These are phyloP conservation scores for Nebria ingens DNA, from an alignment of 1,140 invertebrate species.

Conservation along the genomic window DNA sequence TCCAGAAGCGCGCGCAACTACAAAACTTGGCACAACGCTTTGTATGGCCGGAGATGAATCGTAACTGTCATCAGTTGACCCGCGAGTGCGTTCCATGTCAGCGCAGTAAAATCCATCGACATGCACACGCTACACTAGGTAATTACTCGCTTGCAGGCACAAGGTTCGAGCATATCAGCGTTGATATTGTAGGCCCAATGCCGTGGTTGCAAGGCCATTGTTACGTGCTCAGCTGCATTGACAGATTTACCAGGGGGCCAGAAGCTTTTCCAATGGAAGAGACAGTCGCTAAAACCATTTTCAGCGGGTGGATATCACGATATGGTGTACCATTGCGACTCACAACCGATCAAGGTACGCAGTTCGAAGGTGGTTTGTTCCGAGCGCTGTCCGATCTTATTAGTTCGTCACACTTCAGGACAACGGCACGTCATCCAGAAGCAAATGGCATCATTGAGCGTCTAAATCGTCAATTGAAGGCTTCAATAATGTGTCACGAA, in stretches of 20 bases:
- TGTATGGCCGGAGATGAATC: constrained; percentile 22
- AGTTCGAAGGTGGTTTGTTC: no score
- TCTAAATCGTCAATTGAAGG: no score
- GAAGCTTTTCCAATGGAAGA: constrained; percentile 35
- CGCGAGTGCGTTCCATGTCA: constrained; percentile 20
- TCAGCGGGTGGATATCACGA: no score
- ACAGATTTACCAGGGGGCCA: constrained; percentile 36
- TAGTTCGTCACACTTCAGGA: no score
- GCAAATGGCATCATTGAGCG: constrained; percentile 29
- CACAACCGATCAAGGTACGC: no score
- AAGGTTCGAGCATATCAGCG: no score
- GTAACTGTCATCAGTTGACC: constrained; percentile 17
- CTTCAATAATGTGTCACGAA: no score
- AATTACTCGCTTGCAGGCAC: constrained; percentile 12
- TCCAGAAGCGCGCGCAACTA: constrained; percentile 19
- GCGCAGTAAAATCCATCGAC: constrained; percentile 20
- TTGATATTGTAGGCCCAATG: constrained; percentile 30
- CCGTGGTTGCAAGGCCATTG: constrained; percentile 18
- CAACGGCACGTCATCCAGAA: constrained; percentile 24
- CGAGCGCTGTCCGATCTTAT: no score
- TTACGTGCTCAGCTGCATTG: constrained; percentile 36
- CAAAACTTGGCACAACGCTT: constrained; percentile 17
- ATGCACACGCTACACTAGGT: constrained; percentile 10
- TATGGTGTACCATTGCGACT: no score
- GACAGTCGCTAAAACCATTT: no score